These are phyloP conservation scores for Trichacis sp. DNA, from an alignment of 2,888 invertebrate species.

Conservation along the genomic window DNA sequence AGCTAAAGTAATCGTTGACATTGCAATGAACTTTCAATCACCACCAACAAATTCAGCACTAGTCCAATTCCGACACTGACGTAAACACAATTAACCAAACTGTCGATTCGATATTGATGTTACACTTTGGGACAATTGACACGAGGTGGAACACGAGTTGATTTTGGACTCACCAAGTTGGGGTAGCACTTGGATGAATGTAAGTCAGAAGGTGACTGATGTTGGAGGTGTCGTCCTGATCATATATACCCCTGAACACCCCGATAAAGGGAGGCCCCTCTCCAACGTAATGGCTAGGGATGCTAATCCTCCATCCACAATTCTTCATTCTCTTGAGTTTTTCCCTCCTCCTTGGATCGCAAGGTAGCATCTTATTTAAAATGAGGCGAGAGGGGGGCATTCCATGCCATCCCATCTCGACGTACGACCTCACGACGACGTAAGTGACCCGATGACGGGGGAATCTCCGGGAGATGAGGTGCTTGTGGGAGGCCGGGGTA, in stretches of 20 bases:
- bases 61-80: too few species aligned
- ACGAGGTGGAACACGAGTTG: too few species aligned
- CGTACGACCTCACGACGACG: conserved; percentile 58
- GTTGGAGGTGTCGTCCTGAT: conserved; percentile 59
- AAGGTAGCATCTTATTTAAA: conserved; percentile 28
- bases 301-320: conserved; percentile 45
- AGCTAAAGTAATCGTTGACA: conserved; percentile 33
- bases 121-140: too few species aligned
- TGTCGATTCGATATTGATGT: too few species aligned
- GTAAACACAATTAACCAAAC: too few species aligned
- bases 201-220: conserved; percentile 65
- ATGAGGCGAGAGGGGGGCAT: conserved; percentile 21
- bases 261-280: conserved; percentile 44
- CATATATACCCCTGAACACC: conserved; percentile 64
- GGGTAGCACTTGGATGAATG: conserved; percentile 52
- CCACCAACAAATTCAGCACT: background rate
- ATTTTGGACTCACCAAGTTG: background rate
- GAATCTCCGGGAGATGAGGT: conserved; percentile 52
- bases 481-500: conserved; percentile 59
- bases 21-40: conserved; percentile 21
- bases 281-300: conserved; percentile 42
- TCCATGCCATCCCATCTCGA: conserved; percentile 36
- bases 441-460: conserved; percentile 57
- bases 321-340: conserved; percentile 40
- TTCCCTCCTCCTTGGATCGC: conserved; percentile 29